A percentile compares a stretch with the other conserved stretches of the same genome.
phyloP scores from a whole-genome alignment of 2,797 vertebrate genomes.

The Pseudochirops corinnae region DNA sequence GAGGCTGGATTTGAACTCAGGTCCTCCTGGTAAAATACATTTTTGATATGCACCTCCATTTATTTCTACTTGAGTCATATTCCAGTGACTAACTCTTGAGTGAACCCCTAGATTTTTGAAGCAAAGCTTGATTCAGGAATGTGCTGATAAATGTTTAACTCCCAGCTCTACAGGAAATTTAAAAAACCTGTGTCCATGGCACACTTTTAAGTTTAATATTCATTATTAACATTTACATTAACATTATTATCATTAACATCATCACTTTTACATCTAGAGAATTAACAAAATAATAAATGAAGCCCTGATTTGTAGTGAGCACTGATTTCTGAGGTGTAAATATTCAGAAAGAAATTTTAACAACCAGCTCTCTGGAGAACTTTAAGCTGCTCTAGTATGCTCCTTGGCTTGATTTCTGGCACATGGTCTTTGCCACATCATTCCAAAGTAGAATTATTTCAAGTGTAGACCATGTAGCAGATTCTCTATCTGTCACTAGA shows the following conservation, averaged over 20 bases:
- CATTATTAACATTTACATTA: neutral
- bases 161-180: neutral
- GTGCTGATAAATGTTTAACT: neutral
- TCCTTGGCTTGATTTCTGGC: neutral
- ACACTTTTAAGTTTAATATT: neutral
- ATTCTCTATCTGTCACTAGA: neutral
- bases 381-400: neutral
- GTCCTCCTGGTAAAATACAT: neutral
- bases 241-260: too few species aligned
- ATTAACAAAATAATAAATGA: neutral
- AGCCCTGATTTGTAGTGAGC: neutral
- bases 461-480: neutral
- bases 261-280: neutral
- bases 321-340: neutral
- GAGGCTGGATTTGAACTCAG: too few species aligned
- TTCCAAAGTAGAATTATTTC: neutral
- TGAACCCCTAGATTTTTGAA: neutral
- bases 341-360: neutral
- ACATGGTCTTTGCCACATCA: neutral
- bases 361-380: neutral
- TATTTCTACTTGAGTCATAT: neutral
- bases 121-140: neutral
- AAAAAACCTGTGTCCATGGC: neutral
- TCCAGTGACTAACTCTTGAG: neutral
- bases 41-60: neutral